A percentile compares a stretch with the other conserved stretches of the same genome.
These are phyloP conservation scores for Aeoliscus strigatus DNA, from an alignment of 2,797 vertebrate species.

Conservation along the genomic window DNA sequence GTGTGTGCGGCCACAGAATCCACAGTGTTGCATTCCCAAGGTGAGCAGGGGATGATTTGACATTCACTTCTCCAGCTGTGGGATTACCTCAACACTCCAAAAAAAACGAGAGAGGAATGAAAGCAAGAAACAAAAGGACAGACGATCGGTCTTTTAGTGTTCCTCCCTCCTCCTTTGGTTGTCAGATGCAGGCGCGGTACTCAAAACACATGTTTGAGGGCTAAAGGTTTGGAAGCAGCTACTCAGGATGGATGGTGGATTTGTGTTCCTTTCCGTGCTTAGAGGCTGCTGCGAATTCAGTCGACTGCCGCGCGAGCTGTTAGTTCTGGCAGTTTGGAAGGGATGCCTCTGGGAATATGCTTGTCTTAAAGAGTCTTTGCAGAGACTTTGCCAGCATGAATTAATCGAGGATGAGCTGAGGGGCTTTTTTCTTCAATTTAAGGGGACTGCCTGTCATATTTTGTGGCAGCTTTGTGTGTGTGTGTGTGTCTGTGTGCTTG, in stretches of 20 bases:
- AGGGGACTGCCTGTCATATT: conserved; percentile 58
- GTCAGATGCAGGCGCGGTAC: conserved; percentile 47
- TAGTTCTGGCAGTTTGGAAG: conserved; percentile 63
- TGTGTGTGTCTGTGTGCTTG: conserved; percentile 6
- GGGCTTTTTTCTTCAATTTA: conserved; percentile 52
- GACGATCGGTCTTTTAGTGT: conserved; percentile 23
- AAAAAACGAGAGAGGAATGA: conserved; percentile 17
- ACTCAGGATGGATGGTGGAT: conserved; percentile 54
- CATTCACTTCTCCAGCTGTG: conserved; percentile 57
- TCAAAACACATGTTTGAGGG: conserved; percentile 62
- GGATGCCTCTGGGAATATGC: conserved; percentile 59
- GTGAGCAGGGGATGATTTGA: conserved; percentile 55
- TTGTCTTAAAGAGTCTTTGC: conserved; percentile 70
- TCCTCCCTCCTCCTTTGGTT: conserved; percentile 33
- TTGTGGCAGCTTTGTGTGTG: conserved; percentile 26
- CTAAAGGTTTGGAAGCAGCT: conserved; percentile 62
- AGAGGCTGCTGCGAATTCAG: conserved; percentile 51
- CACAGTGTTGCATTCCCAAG: conserved; percentile 49
- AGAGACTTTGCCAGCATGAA: conserved; percentile 67
- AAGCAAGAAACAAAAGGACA: conserved; percentile 24
- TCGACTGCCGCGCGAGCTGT: conserved; percentile 57
- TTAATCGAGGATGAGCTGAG: conserved; percentile 62
- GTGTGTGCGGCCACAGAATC: conserved; percentile 54
- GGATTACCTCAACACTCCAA: conserved; percentile 49
- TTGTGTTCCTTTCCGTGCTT: conserved; percentile 59